Evolutionary conservation across 2,888 invertebrate genomes (phyloP), one percentile per base, ranked within the genome.

Genomic region (Andrena praecox): DNA sequence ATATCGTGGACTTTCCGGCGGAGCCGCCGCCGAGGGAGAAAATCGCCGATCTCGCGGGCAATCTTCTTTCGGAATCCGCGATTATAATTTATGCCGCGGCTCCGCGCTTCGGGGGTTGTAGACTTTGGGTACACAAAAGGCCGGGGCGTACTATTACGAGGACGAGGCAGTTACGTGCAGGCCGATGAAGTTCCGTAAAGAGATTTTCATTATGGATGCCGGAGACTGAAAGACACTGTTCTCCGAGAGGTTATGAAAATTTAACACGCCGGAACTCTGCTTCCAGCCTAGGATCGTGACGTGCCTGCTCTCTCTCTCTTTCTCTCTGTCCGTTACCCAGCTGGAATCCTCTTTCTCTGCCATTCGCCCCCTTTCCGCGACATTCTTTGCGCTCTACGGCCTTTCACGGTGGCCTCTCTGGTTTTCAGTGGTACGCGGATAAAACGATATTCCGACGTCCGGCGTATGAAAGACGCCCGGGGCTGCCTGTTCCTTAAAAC

Each of bases 201-300:
- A 88, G 87, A 85, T 89, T 91, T 91, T 89, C 89, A 91, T 91
- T 91, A 91, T 90, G 86, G 86, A 89, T 86, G 83, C 86, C 82
- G 80, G 85, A 80, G 75, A 82, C 85, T 87, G 89, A 89, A 89
- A 90, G 90, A 90, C 87, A 89, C 80, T 81, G 85, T 87, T 90
- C 89, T 89, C 85, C 75, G 80, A 85, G 82, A 85, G 86, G 85
- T 91, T 91, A 91, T 91, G 90, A 92, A 91, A 91, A 91, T 90
- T 90, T 91, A 91, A 90, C 90, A 87, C 89, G 84, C 70, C 87
- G 78, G 84, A 87, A 85, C 86, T 87, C 85, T 62, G 81, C 85
- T 86, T 89, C 80, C 86, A 85, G 81, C 83, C 85, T 24, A 24
- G 82, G 84, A 86, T 85, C 84, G 69, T 74, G 66, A 78, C 63